Base-by-base conservation (phyloP, 2,888 invertebrate species). In the Sclerodermus sp. region DNA sequence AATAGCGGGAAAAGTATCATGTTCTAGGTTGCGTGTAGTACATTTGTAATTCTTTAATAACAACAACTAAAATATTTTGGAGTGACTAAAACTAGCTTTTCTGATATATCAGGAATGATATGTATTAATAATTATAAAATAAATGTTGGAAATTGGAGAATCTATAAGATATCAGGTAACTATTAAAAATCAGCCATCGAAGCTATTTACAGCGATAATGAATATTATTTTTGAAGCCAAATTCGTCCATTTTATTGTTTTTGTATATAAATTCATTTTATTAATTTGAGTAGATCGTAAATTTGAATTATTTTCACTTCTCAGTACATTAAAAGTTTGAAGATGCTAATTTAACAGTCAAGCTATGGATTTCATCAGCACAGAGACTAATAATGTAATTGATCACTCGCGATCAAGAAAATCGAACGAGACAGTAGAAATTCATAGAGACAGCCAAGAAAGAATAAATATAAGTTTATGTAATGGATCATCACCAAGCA, bases 1-100 rank as follows among this genome's bases (percentile, higher is more conserved):
- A 73, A 66, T 71, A 72, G 73, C 73, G 73, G 74, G 73, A 74
- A 73, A 74, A 67, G 68, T 62, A 23, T 8, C 8, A 23, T 23
- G 8, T 23, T 23, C 54, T 60, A 45, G 32, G 45, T 53, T 6
- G 39, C 44, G 57, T 48, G 47, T 47, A 53, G 51, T 51, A 44
- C 36, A 36, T 39, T 43, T 46, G 10, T 30, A 48, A 51, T 51
- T 47, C 31, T 4, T 42, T 50, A 42, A 51, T 58, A 51, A 47
- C 34, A 57, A 55, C 13, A 54, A 45, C 46, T 41, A 12, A 40
- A 40, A 41, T 23, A 17, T n/a, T 39, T 13, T 39, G 16, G 15
- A 39, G 4, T 13, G 39, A 5, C 48, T 36, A 12, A 31, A 43
- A 14, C 14, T 6, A 14, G 29, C 17, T 14, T 5, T 30, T 10